A percentile compares a stretch with the other conserved stretches of the same genome.
These are phyloP conservation scores for Otis tarda DNA, from an alignment of 2,113 vertebrate genomes.

Conservation along the genomic window DNA sequence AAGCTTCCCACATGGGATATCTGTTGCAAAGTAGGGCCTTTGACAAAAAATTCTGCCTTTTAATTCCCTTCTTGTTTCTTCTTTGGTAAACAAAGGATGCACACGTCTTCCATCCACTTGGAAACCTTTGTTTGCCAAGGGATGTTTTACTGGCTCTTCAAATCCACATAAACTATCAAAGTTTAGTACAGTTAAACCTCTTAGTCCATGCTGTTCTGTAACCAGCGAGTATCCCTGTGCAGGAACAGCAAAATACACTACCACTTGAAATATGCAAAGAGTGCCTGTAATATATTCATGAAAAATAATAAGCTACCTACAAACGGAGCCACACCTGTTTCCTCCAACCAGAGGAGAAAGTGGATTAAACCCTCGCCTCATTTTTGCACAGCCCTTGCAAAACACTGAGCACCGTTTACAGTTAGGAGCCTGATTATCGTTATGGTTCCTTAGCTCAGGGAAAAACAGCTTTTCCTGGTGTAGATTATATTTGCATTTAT, in stretches of 20 bases:
- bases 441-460: slow-evolving; percentile 64
- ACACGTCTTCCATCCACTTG: neutral
- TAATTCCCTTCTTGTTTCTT: neutral
- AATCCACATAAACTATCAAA: neutral
- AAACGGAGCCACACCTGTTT: slow-evolving; percentile 36
- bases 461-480: slow-evolving; percentile 56
- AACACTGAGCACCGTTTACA: slow-evolving; percentile 6
- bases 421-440: slow-evolving; percentile 20
- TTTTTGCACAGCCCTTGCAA: slow-evolving; percentile 34
- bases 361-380: neutral
- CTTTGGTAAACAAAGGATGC: neutral
- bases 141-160: neutral
- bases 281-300: neutral
- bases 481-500: slow-evolving; percentile 69
- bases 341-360: neutral
- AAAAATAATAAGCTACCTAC: slow-evolving; percentile 30
- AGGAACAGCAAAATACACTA: neutral
- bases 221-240: neutral
- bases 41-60: neutral
- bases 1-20: neutral
- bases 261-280: neutral
- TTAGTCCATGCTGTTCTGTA: neutral
- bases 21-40: neutral
- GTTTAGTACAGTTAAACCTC: neutral
- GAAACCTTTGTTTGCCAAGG: neutral